Evolutionary conservation across 1,140 invertebrate genomes (phyloP).

Genomic region (Palaemon carinicauda): DNA sequence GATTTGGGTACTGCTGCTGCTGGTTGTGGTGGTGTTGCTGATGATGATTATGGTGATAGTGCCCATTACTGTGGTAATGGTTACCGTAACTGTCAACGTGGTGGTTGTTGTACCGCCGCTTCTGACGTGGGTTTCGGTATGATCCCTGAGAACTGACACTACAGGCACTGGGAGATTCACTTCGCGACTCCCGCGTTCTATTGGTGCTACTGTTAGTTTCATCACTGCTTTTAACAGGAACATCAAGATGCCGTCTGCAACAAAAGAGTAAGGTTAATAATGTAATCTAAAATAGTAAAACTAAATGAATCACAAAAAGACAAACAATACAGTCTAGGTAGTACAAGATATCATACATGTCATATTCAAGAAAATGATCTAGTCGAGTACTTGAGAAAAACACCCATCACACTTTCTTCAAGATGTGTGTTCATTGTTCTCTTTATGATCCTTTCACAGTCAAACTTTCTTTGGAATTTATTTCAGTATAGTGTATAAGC

Average conservation of each 20-base stretch:
- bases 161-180: conserved; percentile 36
- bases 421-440: too few species aligned
- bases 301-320: not conserved
- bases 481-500: too few species aligned
- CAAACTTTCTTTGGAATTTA: too few species aligned
- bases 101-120: conserved; percentile 30
- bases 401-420: too few species aligned
- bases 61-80: not conserved
- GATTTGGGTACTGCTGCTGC: not conserved
- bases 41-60: not conserved
- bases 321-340: not conserved
- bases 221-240: not conserved
- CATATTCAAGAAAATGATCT: too few species aligned
- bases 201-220: conserved; percentile 1
- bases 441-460: too few species aligned
- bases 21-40: conserved; percentile 17
- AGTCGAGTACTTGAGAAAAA: too few species aligned
- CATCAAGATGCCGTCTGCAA: conserved; percentile 32
- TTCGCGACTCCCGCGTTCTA: conserved; percentile 16
- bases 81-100: conserved; percentile 10
- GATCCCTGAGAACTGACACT: conserved; percentile 40
- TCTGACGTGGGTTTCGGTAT: conserved; percentile 41
- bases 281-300: too few species aligned
- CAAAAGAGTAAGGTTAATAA: not conserved
- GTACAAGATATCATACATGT: too few species aligned